These are phyloP conservation scores for Fopius arisanus DNA, from an alignment of 1,140 invertebrate genomes.

Conservation along the genomic window DNA sequence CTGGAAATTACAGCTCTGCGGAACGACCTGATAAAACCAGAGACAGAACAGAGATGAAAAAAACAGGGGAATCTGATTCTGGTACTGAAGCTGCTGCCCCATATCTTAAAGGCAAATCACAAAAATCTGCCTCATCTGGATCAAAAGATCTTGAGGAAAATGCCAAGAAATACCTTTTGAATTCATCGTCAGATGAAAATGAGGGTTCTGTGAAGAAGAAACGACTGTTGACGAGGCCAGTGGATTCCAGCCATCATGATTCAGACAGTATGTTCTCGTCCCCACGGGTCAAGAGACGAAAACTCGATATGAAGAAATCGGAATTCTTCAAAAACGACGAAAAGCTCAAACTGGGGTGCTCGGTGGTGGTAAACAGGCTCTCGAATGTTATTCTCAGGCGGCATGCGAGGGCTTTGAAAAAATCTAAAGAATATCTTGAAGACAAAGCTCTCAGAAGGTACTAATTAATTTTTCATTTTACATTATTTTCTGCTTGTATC, in stretches of 20 bases:
- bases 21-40: neutral
- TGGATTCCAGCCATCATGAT: neutral
- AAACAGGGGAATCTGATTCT: neutral
- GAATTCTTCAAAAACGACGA: constrained; percentile 37
- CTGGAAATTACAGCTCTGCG: neutral
- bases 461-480: constrained; percentile 22
- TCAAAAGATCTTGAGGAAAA: neutral
- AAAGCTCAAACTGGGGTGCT: constrained; percentile 41
- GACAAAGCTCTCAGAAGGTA: constrained; percentile 51
- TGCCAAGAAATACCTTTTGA: neutral
- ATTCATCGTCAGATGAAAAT: neutral
- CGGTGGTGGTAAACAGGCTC: constrained; percentile 42
- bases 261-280: neutral
- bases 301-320: constrained; percentile 31
- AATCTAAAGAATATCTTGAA: constrained; percentile 48
- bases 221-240: neutral
- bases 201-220: neutral
- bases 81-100: neutral
- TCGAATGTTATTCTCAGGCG: constrained; percentile 34
- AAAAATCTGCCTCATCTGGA: neutral
- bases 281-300: constrained; percentile 22
- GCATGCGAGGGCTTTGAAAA: constrained; percentile 41
- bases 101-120: neutral
- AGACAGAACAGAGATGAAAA: too few species aligned
- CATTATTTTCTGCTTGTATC: neutral